A percentile compares a stretch with the other conserved stretches of the same genome.
These are phyloP conservation scores for Coregonus clupeaformis DNA, from an alignment of 2,113 vertebrate species.

Conservation along the genomic window DNA sequence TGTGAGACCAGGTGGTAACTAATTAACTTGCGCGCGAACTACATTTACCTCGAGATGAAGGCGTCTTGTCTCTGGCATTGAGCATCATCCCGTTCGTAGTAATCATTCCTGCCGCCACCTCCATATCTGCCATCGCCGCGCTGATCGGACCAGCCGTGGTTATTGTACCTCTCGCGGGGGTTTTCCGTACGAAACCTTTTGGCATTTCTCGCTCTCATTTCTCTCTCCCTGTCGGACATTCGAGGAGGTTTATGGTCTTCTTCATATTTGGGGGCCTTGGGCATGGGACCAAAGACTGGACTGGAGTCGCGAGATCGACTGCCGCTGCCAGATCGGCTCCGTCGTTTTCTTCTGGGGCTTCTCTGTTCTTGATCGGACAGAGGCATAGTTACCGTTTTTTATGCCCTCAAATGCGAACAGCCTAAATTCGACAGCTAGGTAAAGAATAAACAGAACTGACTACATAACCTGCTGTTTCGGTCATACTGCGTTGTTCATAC, in stretches of 20 bases:
- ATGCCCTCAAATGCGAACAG: neutral
- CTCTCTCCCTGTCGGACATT: conserved; percentile 54
- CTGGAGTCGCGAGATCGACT: conserved; percentile 57
- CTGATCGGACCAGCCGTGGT: conserved; percentile 69
- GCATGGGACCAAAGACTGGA: conserved; percentile 68
- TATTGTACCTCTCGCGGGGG: conserved; percentile 70
- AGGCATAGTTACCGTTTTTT: conserved; percentile 40
- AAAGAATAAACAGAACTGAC: neutral
- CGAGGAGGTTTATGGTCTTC: neutral
- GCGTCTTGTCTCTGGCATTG: conserved; percentile 82
- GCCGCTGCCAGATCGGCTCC: conserved; percentile 47
- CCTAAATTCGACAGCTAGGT: neutral
- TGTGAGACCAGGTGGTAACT: too few relatives aligned
- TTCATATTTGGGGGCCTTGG: conserved; percentile 57
- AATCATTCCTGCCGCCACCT: conserved; percentile 75
- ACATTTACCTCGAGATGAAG: conserved; percentile 72
- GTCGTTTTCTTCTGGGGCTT: conserved; percentile 51
- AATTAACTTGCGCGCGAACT: too few relatives aligned
- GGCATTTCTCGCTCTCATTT: conserved; percentile 55
- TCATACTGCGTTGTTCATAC: neutral
- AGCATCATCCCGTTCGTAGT: conserved; percentile 87
- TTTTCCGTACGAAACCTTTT: conserved; percentile 62
- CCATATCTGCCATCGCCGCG: conserved; percentile 59
- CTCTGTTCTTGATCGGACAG: conserved; percentile 44
- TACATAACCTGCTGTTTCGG: neutral